Conservation (phyloP, 2,888 invertebrate genomes). For the Tiliacea citrago region DNA sequence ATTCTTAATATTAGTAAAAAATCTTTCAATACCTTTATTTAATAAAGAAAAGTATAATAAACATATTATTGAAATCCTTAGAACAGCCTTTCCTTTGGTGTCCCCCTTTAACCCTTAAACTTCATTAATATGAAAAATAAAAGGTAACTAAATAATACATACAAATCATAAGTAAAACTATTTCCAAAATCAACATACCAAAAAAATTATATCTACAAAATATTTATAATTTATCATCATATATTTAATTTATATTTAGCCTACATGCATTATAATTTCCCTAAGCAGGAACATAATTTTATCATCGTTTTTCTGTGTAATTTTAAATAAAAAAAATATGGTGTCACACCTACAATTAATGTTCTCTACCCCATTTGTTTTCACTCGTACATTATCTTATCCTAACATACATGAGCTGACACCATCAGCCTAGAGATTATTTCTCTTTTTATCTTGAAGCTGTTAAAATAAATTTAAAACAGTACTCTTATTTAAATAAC, state of each 20-base stretch:
- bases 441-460: slow-evolving; percentile 57
- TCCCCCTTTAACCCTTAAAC: no score
- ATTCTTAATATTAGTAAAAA: no score
- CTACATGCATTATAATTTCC: not conserved
- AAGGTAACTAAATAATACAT: not conserved
- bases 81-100: no score
- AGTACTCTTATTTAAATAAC: slow-evolving; percentile 23
- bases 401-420: slow-evolving; percentile 42
- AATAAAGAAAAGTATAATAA: no score
- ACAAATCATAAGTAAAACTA: not conserved
- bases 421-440: slow-evolving; percentile 55
- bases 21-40: no score
- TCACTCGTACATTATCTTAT: slow-evolving; percentile 61
- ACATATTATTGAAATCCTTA: no score
- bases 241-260: slow-evolving; percentile 1
- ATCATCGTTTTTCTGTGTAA: not conserved
- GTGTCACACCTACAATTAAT: slow-evolving; percentile 16
- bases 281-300: not conserved
- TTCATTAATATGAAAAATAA: not conserved
- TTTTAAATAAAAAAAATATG: slow-evolving; percentile 9
- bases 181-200: not conserved
- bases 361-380: slow-evolving; percentile 45
- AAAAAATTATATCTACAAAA: not conserved
- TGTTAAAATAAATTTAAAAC: slow-evolving; percentile 50
- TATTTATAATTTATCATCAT: not conserved